phyloP scores from a whole-genome alignment of 2,888 invertebrate species.

The Drosophila subsilvestris region DNA sequence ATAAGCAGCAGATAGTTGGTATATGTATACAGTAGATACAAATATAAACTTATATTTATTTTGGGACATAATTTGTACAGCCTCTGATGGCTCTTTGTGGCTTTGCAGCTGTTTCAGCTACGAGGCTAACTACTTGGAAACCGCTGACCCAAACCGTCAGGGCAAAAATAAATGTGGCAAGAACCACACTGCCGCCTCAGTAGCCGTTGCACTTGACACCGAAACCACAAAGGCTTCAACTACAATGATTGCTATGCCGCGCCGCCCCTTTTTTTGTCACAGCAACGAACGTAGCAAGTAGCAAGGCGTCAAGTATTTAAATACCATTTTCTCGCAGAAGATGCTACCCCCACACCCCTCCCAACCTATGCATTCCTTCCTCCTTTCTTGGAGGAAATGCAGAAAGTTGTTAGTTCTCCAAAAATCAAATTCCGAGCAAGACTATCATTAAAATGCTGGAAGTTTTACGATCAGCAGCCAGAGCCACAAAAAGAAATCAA shows the following conservation, averaged over 20 bases:
- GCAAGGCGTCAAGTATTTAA: background rate
- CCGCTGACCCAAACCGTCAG: constrained; percentile 3
- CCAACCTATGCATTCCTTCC: no score
- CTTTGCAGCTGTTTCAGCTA: background rate
- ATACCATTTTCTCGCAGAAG: background rate
- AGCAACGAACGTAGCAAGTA: background rate
- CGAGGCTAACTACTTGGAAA: constrained; percentile 4
- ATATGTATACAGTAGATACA: background rate
- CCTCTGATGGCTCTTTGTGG: background rate
- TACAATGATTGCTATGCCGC: constrained; percentile 38
- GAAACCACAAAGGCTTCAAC: constrained; percentile 40
- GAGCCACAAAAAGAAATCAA: no score
- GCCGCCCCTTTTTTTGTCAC: background rate
- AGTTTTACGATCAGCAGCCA: background rate
- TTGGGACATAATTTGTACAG: background rate
- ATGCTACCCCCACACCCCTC: no score
- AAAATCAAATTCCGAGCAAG: no score
- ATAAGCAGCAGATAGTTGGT: no score
- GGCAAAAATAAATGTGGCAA: constrained; percentile 24
- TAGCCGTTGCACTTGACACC: constrained; percentile 63
- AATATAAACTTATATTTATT: background rate
- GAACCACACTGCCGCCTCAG: constrained; percentile 16
- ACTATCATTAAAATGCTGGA: background rate
- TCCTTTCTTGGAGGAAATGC: background rate
- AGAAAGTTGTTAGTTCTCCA: no score